Conservation (phyloP, 2,113 vertebrate genomes). For the Engystomops pustulosus region DNA sequence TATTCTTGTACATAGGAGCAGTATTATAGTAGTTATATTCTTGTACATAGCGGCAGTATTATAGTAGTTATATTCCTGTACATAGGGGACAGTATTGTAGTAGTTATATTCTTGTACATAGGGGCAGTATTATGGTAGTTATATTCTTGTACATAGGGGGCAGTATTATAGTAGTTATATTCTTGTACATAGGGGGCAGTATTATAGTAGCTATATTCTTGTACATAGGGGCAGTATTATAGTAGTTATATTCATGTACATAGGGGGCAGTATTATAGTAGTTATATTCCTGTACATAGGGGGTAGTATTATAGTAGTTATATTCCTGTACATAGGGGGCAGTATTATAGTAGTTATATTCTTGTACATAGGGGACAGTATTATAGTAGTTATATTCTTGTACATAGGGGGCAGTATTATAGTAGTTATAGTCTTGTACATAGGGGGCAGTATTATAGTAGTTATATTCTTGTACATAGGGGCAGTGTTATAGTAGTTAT, state of each 20-base stretch:
- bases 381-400: slow-evolving; percentile 1
- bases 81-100: too few species aligned
- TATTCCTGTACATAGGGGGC: background rate
- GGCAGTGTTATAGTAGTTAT: background rate
- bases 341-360: background rate
- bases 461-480: slow-evolving; percentile 4
- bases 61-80: too few species aligned
- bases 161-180: too few species aligned
- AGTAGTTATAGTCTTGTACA: slow-evolving; percentile 7
- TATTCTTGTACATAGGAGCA: background rate
- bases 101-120: too few species aligned
- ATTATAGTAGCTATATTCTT: background rate
- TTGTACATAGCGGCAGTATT: too few species aligned
- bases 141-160: too few species aligned
- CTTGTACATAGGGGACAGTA: slow-evolving; percentile 3
- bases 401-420: slow-evolving; percentile 1
- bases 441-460: background rate
- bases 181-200: too few species aligned
- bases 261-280: slow-evolving; percentile 6
- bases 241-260: slow-evolving; percentile 5
- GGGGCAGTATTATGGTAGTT: too few species aligned
- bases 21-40: slow-evolving; percentile 12
- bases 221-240: background rate
- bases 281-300: background rate
- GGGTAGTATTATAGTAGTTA: background rate